Evolutionary conservation across 2,797 vertebrate genomes (phyloP), one percentile per base, ranked within the genome.

Genomic region (Morus bassanus): DNA sequence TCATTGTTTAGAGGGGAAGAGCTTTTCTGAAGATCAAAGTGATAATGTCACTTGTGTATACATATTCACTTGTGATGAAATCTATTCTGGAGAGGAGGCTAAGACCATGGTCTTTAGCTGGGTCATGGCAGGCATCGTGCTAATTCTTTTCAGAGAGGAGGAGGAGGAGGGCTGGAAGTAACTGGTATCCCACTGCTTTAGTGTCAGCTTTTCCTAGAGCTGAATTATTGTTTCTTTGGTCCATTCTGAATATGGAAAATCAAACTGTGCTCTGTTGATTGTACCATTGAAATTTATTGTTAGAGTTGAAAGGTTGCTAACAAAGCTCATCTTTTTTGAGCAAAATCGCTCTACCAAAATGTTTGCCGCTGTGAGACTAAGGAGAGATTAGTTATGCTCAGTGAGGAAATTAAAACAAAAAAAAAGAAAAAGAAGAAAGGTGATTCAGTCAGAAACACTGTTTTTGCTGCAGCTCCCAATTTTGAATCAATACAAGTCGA

Each of bases 221-320:
- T 79, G 74, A 89, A 80, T 87, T 94, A 65, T 70, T 93, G 50
- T 95, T 95, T 96, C 60, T 95, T 91, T 91, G 53, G 75, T 91
- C 84, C 48, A 33, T 89, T 95, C 28, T 92, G 78, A 94, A 89
- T 96, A 85, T 77, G 72, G 78, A 94, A 93, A 93, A 87, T 83
- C 63, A 91, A 85, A 89, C 74, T 92, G 69, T 92, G 67, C 68
- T 92, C 78, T 93, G 56, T 89, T 96, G 78, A 93, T 95, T 93
- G 59, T 93, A 67, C 68, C 45, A 70, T 33, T 93, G 77, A 93
- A 78, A 87, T 92, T 54, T 89, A 73, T 93, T 89, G 70, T 96
- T 89, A 45, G 67, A 94, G n/a, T 54, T 96, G 88, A 95, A 96
- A 94, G 63, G 77, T 91, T 93, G 77, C 84, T 93, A 93, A 91